Conservation (phyloP, 2,797 vertebrate species). For the Sebastolobus alascanus region DNA sequence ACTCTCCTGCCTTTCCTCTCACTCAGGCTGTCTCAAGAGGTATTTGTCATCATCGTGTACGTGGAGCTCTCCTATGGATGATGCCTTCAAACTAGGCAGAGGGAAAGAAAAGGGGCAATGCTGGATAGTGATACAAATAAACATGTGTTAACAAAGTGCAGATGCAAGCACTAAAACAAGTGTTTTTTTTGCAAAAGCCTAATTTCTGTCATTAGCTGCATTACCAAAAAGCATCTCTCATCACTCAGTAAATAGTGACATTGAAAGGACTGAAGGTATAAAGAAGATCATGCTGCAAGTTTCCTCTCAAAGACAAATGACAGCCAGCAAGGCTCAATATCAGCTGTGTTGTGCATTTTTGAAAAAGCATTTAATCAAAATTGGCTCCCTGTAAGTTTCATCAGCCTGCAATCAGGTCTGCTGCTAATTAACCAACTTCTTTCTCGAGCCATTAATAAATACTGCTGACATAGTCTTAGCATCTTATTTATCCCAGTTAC, state of each 20-base stretch:
- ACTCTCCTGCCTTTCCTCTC: slow-evolving; percentile 42
- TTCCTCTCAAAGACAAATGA: not conserved
- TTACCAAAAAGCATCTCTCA: not conserved
- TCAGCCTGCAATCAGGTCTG: slow-evolving; percentile 10
- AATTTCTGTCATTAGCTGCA: not conserved
- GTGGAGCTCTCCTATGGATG: slow-evolving; percentile 36
- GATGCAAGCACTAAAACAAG: not conserved
- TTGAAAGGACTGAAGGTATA: not conserved
- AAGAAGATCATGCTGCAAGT: not conserved
- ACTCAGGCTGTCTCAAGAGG: slow-evolving; percentile 58
- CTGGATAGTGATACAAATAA: slow-evolving; percentile 32
- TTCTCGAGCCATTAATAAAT: slow-evolving; percentile 24
- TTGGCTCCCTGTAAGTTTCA: slow-evolving; percentile 1
- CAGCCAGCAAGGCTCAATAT: not conserved
- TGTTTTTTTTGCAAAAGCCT: not conserved
- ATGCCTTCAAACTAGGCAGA: slow-evolving; percentile 35
- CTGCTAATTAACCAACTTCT: slow-evolving; percentile 19
- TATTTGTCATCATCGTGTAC: slow-evolving; percentile 54
- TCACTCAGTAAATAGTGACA: not conserved
- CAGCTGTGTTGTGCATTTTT: not conserved
- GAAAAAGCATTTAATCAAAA: slow-evolving; percentile 2
- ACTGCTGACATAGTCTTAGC: slow-evolving; percentile 3
- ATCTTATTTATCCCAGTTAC: slow-evolving; percentile 6
- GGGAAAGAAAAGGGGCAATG: not conserved
- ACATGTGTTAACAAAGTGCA: slow-evolving; percentile 11